Conservation (phyloP, 2,113 vertebrate genomes). For the Siniperca knerii region DNA sequence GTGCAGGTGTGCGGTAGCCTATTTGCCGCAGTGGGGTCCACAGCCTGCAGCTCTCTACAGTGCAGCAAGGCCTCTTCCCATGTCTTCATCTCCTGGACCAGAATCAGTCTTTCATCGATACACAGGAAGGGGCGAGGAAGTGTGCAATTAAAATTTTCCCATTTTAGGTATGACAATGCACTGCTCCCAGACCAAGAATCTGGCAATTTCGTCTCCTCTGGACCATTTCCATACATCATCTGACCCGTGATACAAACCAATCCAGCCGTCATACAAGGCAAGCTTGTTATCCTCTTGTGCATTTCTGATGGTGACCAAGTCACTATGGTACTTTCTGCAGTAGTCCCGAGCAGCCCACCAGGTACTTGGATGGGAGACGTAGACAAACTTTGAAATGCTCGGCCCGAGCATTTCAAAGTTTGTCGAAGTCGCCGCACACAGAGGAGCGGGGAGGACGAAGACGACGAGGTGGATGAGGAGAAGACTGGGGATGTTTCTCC, state of each 20-base stretch:
- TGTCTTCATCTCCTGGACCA: conserved; percentile 9
- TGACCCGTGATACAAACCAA: too few species aligned
- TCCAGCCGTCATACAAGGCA: too few species aligned
- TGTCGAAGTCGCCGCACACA: neutral
- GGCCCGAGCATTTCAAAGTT: too few species aligned
- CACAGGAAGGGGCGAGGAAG: rapidly evolving
- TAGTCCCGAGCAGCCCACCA: rapidly evolving
- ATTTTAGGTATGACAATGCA: rapidly evolving
- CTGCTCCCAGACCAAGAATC: too few species aligned
- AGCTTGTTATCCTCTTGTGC: neutral
- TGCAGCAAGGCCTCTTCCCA: conserved; percentile 15
- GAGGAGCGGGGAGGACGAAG: neutral
- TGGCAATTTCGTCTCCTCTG: too few species aligned
- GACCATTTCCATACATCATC: too few species aligned
- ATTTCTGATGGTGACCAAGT: neutral
- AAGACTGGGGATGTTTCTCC: neutral
- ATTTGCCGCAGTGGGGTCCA: too few species aligned
- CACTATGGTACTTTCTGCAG: neutral
- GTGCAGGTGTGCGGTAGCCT: too few species aligned
- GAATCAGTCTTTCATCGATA: neutral
- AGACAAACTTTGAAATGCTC: neutral
- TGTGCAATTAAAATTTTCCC: rapidly evolving
- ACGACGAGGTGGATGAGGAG: neutral
- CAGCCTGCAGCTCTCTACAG: neutral
- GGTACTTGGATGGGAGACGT: rapidly evolving